phyloP scores from a whole-genome alignment of 2,888 invertebrate species.

The Brenthis daphne region DNA sequence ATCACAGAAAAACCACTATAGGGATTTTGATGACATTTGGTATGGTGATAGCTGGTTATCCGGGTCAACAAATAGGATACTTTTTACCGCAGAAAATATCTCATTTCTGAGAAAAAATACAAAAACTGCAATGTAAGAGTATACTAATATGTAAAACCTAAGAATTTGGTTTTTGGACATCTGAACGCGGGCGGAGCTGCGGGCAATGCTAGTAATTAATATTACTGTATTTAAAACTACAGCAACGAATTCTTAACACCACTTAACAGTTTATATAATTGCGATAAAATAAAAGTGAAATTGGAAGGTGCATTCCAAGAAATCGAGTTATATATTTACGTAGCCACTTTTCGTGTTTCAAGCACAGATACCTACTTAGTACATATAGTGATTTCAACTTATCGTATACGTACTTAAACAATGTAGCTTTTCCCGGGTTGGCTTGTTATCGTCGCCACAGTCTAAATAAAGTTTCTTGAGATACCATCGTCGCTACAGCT shows the following conservation, averaged over 20 bases:
- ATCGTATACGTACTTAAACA: constrained; percentile 28
- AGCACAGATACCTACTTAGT: background rate
- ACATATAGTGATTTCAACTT: constrained; percentile 14
- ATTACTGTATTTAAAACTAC: too few relatives aligned
- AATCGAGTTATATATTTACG: background rate
- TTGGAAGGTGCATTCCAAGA: background rate
- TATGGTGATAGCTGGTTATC: too few relatives aligned
- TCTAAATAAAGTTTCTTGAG: constrained; percentile 44
- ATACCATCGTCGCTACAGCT: constrained; percentile 45
- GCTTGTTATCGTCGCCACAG: constrained; percentile 42
- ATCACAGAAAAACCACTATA: too few relatives aligned
- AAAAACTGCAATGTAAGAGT: too few relatives aligned
- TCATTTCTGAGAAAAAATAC: too few relatives aligned
- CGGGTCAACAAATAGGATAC: too few relatives aligned
- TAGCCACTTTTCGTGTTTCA: background rate
- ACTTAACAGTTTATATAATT: background rate
- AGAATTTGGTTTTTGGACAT: too few relatives aligned
- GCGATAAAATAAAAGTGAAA: constrained; percentile 7
- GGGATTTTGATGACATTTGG: too few relatives aligned
- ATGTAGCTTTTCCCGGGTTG: constrained; percentile 38
- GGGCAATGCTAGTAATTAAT: too few relatives aligned
- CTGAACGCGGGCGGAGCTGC: too few relatives aligned
- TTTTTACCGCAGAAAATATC: too few relatives aligned
- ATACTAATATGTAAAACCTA: too few relatives aligned
- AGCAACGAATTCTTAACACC: background rate